Evolutionary conservation across 2,113 vertebrate species (phyloP), one percentile per base, ranked within the genome.

Genomic region (Carassius carassius): DNA sequence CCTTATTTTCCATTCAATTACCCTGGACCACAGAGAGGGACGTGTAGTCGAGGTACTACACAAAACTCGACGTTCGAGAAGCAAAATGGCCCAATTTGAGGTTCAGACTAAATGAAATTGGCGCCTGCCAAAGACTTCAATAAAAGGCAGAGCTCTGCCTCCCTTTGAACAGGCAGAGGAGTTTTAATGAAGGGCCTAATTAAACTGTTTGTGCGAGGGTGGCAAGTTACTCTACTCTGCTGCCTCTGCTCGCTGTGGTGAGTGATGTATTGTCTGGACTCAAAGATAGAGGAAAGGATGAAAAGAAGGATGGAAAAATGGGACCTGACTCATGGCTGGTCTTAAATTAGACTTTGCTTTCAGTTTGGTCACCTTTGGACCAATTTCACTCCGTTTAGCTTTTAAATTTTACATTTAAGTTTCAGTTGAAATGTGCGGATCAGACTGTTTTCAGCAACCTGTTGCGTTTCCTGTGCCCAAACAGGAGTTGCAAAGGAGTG

Each of bases 401-500:
- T 69, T 69, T 35, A 8, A 35, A 35, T 70, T 11, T 70, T 35
- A 19, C 32, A 70, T 21, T 70, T 21, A 37, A 69, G 3, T 37
- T 69, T 69, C 32, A 69, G 2, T 70, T 70, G 35, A 9, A 37
- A 69, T 35, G 32, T 69, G 32, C 10, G 3, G 67, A 41, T 41
- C 8, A 70, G 19, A 35, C 9, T 44, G 60, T 37, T 14, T 81
- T 78, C 16, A 35, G 25, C 9, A 49, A 72, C 5, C 13, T 23
- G 0, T 37, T 21, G 3, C 25, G 21, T 84, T 60, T 86, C 70
- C 29, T 72, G 19, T 82, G 29, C 87, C 49, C 32, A 14, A 84
- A 6, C 92, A 99, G 98, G 96, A 96, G 73, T 84, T 95, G 86
- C 92, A 94, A 89, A 95, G 92, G 82, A 91, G 89, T 85, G 94